Evolutionary conservation across 1,140 invertebrate genomes (phyloP).

Genomic region (Berghia stephanieae): DNA sequence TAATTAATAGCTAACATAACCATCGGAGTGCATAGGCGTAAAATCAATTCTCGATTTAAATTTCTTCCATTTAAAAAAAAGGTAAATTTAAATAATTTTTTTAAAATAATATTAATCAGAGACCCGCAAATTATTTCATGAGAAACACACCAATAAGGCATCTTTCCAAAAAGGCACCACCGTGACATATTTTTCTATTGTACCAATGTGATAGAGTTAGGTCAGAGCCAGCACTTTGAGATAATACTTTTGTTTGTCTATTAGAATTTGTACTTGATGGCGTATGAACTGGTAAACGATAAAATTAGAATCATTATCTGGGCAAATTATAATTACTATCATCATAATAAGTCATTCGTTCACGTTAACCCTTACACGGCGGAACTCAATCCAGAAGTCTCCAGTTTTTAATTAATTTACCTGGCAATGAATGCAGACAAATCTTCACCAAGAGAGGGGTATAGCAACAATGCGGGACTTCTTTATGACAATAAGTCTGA

Average conservation of each 20-base stretch:
- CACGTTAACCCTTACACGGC: too few relatives aligned
- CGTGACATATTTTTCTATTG: neutral
- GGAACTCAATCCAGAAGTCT: too few relatives aligned
- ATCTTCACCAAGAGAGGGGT: neutral
- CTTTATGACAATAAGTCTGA: neutral
- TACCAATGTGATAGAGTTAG: too few relatives aligned
- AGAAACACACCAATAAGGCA: conserved; percentile 30
- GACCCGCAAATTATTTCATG: conserved; percentile 11
- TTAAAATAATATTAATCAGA: neutral
- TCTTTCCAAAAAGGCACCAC: conserved; percentile 30
- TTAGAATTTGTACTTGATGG: neutral
- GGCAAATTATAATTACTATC: neutral
- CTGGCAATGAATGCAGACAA: too few relatives aligned
- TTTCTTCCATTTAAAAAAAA: neutral
- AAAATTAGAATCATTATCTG: neutral
- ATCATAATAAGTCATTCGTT: conserved; percentile 18
- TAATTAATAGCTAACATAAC: too few relatives aligned
- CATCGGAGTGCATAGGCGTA: neutral
- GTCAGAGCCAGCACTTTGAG: too few relatives aligned
- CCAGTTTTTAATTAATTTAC: too few relatives aligned
- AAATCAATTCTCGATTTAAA: neutral
- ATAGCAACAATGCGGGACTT: neutral
- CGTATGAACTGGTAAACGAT: neutral
- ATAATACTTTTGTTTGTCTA: too few relatives aligned
- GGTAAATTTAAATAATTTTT: neutral